phyloP scores from a whole-genome alignment of 2,113 vertebrate species.

The Paraplagusia blochii region DNA sequence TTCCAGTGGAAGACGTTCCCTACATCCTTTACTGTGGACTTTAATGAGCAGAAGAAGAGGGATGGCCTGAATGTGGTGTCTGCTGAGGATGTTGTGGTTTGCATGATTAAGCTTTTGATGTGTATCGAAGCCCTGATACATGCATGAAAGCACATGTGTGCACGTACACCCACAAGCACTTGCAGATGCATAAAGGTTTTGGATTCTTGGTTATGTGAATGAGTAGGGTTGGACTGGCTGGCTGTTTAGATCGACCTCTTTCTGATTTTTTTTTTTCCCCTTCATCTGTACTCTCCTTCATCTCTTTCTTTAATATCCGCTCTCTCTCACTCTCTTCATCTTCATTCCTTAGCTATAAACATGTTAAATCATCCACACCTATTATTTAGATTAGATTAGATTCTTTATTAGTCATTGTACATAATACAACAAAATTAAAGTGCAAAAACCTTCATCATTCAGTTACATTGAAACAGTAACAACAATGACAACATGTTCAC shows the following conservation, averaged over 20 bases:
- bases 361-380: too few species aligned
- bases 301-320: constrained; percentile 4
- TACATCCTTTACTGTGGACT: constrained; percentile 63
- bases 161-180: constrained; percentile 5
- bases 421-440: too few species aligned
- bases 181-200: constrained; percentile 22
- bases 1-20: constrained; percentile 51
- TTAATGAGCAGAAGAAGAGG: constrained; percentile 44
- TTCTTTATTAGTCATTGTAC: too few species aligned
- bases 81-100: constrained; percentile 60
- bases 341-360: constrained; percentile 36
- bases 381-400: too few species aligned
- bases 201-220: constrained; percentile 45
- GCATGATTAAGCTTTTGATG: constrained; percentile 60
- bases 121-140: constrained; percentile 41
- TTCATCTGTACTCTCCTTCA: constrained; percentile 21
- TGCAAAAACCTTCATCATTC: too few species aligned
- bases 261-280: constrained; percentile 29
- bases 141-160: constrained; percentile 16
- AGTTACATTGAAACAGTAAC: too few species aligned
- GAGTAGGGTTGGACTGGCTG: constrained; percentile 47
- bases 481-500: too few species aligned
- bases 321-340: constrained; percentile 5
- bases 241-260: constrained; percentile 33
- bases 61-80: constrained; percentile 51